phyloP scores from a whole-genome alignment of 2,113 vertebrate genomes.

The Anas platyrhynchos region DNA sequence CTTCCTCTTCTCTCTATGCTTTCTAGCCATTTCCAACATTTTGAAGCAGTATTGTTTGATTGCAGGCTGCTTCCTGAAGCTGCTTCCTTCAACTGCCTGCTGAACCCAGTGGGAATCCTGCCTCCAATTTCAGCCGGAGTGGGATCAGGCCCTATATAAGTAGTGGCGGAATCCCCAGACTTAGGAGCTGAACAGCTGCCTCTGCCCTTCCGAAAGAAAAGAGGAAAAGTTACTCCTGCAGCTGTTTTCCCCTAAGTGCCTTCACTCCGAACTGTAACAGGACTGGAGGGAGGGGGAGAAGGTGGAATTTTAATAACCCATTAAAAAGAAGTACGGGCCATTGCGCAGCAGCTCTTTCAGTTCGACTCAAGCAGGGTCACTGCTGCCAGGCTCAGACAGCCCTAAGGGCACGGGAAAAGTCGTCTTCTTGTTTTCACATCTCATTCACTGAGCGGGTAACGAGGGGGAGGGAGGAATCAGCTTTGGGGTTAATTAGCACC shows the following conservation, averaged over 20 bases:
- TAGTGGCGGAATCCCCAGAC: conserved; percentile 30
- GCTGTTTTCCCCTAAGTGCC: conserved; percentile 49
- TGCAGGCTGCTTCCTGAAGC: conserved; percentile 40
- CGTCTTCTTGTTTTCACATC: conserved; percentile 68
- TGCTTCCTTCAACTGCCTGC: neutral
- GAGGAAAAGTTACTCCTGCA: conserved; percentile 25
- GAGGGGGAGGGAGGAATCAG: conserved; percentile 45
- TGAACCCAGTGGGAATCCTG: neutral
- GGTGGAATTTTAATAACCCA: conserved; percentile 68
- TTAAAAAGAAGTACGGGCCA: conserved; percentile 55
- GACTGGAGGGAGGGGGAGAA: conserved; percentile 45
- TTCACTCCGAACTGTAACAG: conserved; percentile 43
- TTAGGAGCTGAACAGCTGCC: conserved; percentile 1
- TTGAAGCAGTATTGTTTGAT: conserved; percentile 21
- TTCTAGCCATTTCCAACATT: neutral
- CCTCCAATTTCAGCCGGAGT: neutral
- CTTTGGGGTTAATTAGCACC: conserved; percentile 69
- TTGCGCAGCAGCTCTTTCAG: conserved; percentile 59
- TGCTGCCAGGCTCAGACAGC: conserved; percentile 48
- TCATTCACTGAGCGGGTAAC: conserved; percentile 52
- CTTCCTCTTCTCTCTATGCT: conserved; percentile 19
- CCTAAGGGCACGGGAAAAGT: conserved; percentile 73
- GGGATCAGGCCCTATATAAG: conserved; percentile 17
- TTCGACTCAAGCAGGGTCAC: conserved; percentile 55
- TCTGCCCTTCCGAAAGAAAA: conserved; percentile 6